Evolutionary conservation across 2,113 vertebrate genomes (phyloP).

Genomic region (Fulica atra): DNA sequence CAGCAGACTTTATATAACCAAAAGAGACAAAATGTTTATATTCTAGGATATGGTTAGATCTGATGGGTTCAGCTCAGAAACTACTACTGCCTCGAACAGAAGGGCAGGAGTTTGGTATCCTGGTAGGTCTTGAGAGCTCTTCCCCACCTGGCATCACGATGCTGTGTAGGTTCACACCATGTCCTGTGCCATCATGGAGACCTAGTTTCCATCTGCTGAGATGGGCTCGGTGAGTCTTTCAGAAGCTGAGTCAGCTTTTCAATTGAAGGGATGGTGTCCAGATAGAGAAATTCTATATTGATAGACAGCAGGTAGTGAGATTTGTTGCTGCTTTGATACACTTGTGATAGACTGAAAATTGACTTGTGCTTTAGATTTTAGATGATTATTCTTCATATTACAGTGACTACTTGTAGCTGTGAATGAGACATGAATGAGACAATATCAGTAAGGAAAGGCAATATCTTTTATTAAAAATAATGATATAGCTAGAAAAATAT

Average conservation of each 20-base stretch:
- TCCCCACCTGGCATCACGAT: neutral
- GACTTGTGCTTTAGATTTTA: neutral
- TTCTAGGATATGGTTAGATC: neutral
- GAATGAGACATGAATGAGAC: neutral
- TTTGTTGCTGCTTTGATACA: neutral
- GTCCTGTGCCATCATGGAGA: fast-evolving
- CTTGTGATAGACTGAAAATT: neutral
- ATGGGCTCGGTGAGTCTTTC: neutral
- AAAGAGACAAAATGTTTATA: neutral
- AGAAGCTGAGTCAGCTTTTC: neutral
- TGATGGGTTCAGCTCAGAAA: neutral
- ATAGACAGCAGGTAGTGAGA: neutral
- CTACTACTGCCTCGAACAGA: neutral
- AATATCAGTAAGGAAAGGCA: neutral
- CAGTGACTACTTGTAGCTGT: neutral
- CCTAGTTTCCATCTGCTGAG: neutral
- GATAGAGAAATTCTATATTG: neutral
- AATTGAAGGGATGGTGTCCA: fast-evolving
- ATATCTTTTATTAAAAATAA: neutral
- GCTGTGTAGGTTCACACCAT: fast-evolving
- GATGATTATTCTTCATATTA: neutral
- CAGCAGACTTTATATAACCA: neutral
- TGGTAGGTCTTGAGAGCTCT: neutral
- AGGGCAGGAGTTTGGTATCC: neutral
- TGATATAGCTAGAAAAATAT: neutral